Conservation (phyloP, 2,797 vertebrate species). For the Anolis apletophallus region DNA sequence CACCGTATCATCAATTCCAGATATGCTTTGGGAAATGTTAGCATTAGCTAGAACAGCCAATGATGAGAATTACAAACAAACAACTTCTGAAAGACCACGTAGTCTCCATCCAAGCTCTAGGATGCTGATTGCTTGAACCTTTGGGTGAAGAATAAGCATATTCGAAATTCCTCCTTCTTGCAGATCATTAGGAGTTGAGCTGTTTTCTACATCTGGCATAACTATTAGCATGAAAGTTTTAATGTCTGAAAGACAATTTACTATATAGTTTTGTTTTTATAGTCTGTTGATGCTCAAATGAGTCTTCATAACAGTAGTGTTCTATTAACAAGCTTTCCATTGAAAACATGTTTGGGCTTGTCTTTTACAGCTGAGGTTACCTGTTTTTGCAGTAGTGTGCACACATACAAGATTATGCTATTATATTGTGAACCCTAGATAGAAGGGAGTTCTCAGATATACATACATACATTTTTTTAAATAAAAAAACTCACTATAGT, state of each 20-base stretch:
- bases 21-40: neutral
- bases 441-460: neutral
- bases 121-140: neutral
- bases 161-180: neutral
- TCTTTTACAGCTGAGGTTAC: neutral
- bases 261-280: neutral
- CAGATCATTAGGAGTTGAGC: neutral
- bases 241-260: neutral
- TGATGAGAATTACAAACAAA: neutral
- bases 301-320: neutral
- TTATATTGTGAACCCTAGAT: neutral
- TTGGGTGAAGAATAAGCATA: neutral
- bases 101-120: neutral
- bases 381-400: neutral
- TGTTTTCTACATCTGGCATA: neutral
- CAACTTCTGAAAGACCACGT: neutral
- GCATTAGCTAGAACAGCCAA: too few species aligned
- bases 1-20: neutral
- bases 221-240: neutral
- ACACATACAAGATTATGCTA: neutral
- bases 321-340: neutral
- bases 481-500: neutral
- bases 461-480: neutral
- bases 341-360: neutral
- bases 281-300: neutral